phyloP scores from a whole-genome alignment of 2,113 vertebrate species.

The Amia ocellicauda region DNA sequence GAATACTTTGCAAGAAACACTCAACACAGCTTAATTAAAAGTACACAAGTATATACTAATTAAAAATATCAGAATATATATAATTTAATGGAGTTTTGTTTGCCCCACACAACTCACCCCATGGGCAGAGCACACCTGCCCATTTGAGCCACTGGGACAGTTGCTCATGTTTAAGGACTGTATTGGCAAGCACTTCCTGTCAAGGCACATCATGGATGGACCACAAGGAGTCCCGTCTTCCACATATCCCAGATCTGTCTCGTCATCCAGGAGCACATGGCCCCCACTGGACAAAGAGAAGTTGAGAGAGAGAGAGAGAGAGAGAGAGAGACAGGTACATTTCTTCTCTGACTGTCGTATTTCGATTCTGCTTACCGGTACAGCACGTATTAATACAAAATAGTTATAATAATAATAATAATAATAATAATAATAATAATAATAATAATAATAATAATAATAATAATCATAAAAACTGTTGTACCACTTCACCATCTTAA shows the following conservation, averaged over 20 bases:
- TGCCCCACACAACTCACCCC: conserved; percentile 76
- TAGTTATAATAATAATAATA: too few species aligned
- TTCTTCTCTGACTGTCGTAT: too few species aligned
- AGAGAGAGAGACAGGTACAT: neutral
- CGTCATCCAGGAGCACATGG: conserved; percentile 92
- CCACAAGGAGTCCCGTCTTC: conserved; percentile 96
- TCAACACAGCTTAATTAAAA: too few species aligned
- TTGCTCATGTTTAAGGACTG: conserved; percentile 93
- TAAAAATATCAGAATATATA: neutral
- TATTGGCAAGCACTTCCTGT: conserved; percentile 94
- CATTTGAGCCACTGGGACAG: conserved; percentile 84
- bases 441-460: too few species aligned
- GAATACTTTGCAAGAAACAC: too few species aligned
- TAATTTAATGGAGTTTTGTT: neutral
- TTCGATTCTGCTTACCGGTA: too few species aligned
- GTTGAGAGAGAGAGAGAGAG: neutral
- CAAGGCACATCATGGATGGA: conserved; percentile 98
- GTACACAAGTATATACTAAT: too few species aligned
- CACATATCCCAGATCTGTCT: conserved; percentile 95
- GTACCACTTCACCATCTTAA: too few species aligned
- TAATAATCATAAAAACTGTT: too few species aligned
- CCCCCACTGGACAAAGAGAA: conserved; percentile 71
- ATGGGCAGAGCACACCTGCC: conserved; percentile 90
- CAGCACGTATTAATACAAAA: too few species aligned
- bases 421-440: too few species aligned